Conservation (phyloP, 1,140 invertebrate genomes). For the Nasonia vitripennis region DNA sequence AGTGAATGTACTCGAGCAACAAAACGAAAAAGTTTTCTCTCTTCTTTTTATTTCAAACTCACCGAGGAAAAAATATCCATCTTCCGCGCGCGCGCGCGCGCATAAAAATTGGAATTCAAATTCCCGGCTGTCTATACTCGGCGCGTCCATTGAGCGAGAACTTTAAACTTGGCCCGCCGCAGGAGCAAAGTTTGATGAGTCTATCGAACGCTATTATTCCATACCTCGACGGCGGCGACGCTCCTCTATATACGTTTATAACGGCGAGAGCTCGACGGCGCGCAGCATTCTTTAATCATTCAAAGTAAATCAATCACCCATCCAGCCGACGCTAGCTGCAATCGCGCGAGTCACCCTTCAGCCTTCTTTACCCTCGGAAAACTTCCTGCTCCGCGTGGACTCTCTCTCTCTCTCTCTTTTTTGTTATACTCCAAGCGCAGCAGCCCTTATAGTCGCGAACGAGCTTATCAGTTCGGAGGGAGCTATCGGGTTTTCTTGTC, state of each 20-base stretch:
- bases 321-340: conserved; percentile 59
- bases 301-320: conserved; percentile 75
- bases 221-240: conserved; percentile 45
- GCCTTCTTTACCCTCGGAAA: conserved; percentile 62
- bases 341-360: conserved; percentile 72
- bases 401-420: conserved; percentile 24
- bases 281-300: conserved; percentile 73
- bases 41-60: not conserved
- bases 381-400: conserved; percentile 60
- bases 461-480: conserved; percentile 16
- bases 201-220: conserved; percentile 72
- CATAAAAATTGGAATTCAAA: conserved; percentile 48
- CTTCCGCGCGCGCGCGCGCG: not conserved
- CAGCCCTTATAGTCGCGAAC: not conserved
- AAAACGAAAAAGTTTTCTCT: no score
- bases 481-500: not conserved
- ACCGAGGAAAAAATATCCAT: not conserved
- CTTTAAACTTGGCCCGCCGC: conserved; percentile 61
- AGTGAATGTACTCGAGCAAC: no score
- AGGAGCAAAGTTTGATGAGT: conserved; percentile 71
- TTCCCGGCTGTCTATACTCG: conserved; percentile 51
- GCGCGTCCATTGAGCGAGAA: conserved; percentile 33
- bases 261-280: conserved; percentile 45
- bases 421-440: not conserved
- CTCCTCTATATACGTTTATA: not conserved